Evolutionary conservation across 2,888 invertebrate genomes (phyloP).

Genomic region (Hydrotaea diabolus): DNA sequence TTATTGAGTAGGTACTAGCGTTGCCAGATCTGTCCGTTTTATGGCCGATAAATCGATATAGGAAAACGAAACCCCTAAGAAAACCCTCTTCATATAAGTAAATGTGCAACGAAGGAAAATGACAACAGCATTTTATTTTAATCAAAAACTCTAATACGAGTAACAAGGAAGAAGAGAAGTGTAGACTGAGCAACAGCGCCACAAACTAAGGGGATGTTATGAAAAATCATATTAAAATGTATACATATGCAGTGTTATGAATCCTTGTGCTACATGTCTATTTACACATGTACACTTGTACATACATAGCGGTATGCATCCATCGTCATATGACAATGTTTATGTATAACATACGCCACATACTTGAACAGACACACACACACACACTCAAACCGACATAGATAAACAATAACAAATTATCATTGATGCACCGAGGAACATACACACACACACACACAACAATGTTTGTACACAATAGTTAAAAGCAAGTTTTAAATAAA

Average conservation of each 20-base stretch:
- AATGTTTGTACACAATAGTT: slow-evolving; percentile 28
- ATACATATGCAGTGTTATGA: slow-evolving; percentile 40
- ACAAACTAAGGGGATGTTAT: slow-evolving; percentile 31
- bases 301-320: neutral
- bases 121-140: slow-evolving; percentile 65
- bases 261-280: neutral
- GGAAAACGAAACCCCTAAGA: too few relatives aligned
- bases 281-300: neutral
- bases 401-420: slow-evolving; percentile 58
- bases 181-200: neutral
- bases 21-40: too few relatives aligned
- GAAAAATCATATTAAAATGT: slow-evolving; percentile 60
- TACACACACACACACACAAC: slow-evolving; percentile 47
- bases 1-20: too few relatives aligned
- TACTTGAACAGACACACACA: neutral
- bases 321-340: neutral
- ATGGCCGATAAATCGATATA: too few relatives aligned
- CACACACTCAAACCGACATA: neutral
- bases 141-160: slow-evolving; percentile 32
- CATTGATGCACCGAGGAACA: slow-evolving; percentile 56
- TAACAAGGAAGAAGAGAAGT: neutral
- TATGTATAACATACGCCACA: neutral
- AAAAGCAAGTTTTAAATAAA: slow-evolving; percentile 73
- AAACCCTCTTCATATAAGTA: too few relatives aligned
- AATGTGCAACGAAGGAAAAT: slow-evolving; percentile 61